A percentile compares a stretch with the other conserved stretches of the same genome.
These are phyloP conservation scores for Chaetura pelagica DNA, from an alignment of 2,113 vertebrate species.

Conservation along the genomic window DNA sequence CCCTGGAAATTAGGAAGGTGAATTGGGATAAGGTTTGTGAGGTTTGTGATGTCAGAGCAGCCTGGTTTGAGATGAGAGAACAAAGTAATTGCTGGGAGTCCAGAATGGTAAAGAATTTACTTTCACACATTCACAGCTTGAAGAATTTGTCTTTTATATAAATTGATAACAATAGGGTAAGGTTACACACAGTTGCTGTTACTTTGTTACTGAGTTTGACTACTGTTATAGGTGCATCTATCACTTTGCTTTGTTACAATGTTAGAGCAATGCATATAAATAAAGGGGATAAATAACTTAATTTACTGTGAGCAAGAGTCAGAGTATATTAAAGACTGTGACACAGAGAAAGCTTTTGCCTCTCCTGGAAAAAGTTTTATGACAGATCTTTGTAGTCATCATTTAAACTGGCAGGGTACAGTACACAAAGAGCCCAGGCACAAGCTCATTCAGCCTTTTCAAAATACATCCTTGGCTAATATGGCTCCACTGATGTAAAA, in stretches of 20 bases:
- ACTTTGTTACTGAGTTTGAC: constrained; percentile 44
- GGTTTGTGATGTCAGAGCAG: neutral
- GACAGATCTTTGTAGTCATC: constrained; percentile 24
- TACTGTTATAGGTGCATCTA: neutral
- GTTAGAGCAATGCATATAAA: constrained; percentile 30
- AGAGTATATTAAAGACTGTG: constrained; percentile 44
- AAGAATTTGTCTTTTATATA: constrained; percentile 47
- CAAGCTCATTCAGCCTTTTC: constrained; percentile 17
- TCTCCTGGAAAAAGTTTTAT: constrained; percentile 51
- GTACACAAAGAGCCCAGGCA: neutral
- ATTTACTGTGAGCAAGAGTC: constrained; percentile 26
- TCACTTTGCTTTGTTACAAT: constrained; percentile 50
- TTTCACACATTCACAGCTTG: neutral
- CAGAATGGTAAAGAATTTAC: neutral
- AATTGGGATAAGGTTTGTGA: neutral
- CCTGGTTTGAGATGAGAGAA: constrained; percentile 18
- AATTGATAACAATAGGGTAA: constrained; percentile 33
- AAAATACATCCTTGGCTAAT: neutral
- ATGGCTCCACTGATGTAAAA: neutral
- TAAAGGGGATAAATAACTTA: constrained; percentile 61
- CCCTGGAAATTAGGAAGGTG: neutral
- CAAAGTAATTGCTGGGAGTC: neutral
- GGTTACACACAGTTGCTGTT: constrained; percentile 20
- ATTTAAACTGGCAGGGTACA: constrained; percentile 55
- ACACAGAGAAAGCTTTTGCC: neutral